Conservation (phyloP, 1,140 invertebrate species). For the Drosophila eugracilis region DNA sequence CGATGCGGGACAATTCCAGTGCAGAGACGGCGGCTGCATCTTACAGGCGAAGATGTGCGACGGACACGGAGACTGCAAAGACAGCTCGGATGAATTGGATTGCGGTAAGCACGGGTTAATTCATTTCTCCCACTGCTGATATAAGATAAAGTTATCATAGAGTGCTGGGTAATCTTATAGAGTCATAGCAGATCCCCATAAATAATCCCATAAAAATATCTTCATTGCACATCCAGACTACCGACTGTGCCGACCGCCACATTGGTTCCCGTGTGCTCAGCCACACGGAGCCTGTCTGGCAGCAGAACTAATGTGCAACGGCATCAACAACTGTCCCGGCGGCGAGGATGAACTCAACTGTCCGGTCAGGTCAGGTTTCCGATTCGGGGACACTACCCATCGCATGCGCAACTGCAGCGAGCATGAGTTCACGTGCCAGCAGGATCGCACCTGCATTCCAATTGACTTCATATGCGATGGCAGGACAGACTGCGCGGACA, state of each 20-base stretch:
- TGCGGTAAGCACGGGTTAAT: slow-evolving; percentile 86
- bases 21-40: slow-evolving; percentile 88
- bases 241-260: slow-evolving; percentile 73
- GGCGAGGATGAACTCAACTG: slow-evolving; percentile 85
- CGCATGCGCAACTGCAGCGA: slow-evolving; percentile 83
- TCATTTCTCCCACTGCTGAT: too few species aligned
- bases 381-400: slow-evolving; percentile 5
- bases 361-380: slow-evolving; percentile 9
- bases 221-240: slow-evolving; percentile 41
- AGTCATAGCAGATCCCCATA: too few species aligned
- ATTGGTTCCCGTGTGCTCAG: slow-evolving; percentile 79
- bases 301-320: slow-evolving; percentile 85
- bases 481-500: slow-evolving; percentile 91
- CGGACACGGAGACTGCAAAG: slow-evolving; percentile 87
- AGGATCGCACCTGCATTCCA: slow-evolving; percentile 88
- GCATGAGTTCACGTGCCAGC: slow-evolving; percentile 86
- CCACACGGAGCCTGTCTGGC: slow-evolving; percentile 84
- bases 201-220: neutral
- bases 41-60: slow-evolving; percentile 88
- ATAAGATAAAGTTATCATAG: too few species aligned
- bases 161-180: too few species aligned
- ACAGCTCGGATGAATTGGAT: slow-evolving; percentile 88
- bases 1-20: slow-evolving; percentile 82
- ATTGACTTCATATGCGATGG: slow-evolving; percentile 90
- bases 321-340: slow-evolving; percentile 86